These are phyloP conservation scores for Disparrhopalites patrizii DNA, from an alignment of 2,888 invertebrate species.

Conservation along the genomic window DNA sequence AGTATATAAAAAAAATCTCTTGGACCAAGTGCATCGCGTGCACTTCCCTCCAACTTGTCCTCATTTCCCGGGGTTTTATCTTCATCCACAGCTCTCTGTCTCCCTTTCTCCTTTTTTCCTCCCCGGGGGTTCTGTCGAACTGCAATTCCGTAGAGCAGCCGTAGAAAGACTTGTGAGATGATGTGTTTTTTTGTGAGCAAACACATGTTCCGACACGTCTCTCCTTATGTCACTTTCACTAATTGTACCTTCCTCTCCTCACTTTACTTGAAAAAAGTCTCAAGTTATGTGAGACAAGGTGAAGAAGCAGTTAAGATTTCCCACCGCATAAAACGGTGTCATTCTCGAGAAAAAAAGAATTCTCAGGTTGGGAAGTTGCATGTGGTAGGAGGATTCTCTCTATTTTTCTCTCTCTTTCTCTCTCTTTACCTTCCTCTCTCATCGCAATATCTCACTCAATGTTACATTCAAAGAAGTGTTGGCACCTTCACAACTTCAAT, in stretches of 20 bases:
- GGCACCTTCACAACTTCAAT: too few relatives aligned
- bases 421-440: neutral
- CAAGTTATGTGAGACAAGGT: constrained; percentile 23
- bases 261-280: constrained; percentile 1
- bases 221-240: neutral
- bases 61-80: neutral
- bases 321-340: neutral
- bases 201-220: neutral
- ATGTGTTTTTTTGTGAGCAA: neutral
- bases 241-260: too few relatives aligned
- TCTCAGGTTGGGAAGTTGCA: neutral
- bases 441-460: too few relatives aligned
- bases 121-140: neutral
- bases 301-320: constrained; percentile 1
- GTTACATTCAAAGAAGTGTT: too few relatives aligned
- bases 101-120: neutral
- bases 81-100: neutral
- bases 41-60: constrained; percentile 23
- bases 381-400: neutral
- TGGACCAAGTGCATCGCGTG: constrained; percentile 9
- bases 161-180: too few relatives aligned
- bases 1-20: neutral
- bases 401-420: neutral
- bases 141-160: too few relatives aligned
- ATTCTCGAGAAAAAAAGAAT: neutral